Conservation (phyloP, 2,113 vertebrate species). For the Microcebus jonahi region DNA sequence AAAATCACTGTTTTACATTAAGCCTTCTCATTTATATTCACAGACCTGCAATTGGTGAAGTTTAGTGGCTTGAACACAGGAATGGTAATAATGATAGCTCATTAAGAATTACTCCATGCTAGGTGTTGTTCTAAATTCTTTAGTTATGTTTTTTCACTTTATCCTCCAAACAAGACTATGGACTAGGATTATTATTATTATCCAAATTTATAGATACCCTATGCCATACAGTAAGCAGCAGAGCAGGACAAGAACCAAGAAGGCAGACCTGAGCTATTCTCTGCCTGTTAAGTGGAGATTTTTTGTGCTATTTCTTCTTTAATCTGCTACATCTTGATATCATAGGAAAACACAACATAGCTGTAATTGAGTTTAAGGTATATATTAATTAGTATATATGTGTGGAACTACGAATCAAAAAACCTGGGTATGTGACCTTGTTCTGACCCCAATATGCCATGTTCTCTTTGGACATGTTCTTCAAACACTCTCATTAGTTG, state of each 20-base stretch:
- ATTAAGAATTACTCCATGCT: background rate
- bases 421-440: background rate
- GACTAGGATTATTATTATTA: background rate
- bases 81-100: background rate
- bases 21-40: slow-evolving; percentile 37
- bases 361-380: background rate
- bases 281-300: background rate
- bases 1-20: background rate
- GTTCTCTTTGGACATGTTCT: background rate
- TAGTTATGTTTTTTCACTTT: background rate
- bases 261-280: background rate
- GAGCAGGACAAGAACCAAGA: background rate
- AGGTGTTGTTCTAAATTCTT: background rate
- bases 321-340: background rate
- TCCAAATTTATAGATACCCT: background rate
- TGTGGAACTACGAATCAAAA: background rate
- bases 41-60: background rate
- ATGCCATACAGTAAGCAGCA: background rate
- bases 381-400: background rate
- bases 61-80: background rate
- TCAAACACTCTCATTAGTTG: background rate
- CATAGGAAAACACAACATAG: background rate
- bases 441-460: background rate
- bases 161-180: background rate
- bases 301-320: background rate